Conservation (phyloP, 92 coral and sea anemone species). For the Nematostella vectensis region DNA sequence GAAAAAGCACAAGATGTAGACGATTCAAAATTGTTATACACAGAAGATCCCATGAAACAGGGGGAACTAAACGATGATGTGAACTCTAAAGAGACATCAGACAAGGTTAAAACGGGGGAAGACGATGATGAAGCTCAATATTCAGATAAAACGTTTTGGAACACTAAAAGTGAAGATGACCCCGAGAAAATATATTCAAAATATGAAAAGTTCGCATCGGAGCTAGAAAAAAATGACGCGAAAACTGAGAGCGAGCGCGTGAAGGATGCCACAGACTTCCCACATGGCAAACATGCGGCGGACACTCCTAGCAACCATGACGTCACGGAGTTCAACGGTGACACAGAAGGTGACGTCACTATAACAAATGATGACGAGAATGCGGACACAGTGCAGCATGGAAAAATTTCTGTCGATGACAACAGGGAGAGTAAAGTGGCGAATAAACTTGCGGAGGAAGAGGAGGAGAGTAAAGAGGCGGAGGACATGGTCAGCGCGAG, state of each 20-base stretch:
- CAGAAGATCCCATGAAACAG: slow-evolving; percentile 2
- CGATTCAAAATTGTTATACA: slow-evolving; percentile 3
- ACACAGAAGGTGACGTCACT: neutral
- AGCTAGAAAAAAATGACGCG: slow-evolving; percentile 1
- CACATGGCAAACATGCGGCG: no score
- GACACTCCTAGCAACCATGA: neutral
- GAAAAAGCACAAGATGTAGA: slow-evolving; percentile 6
- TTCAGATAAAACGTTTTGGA: no score
- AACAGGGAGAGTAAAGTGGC: slow-evolving; percentile 4
- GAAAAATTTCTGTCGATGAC: neutral
- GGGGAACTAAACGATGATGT: slow-evolving; percentile 6
- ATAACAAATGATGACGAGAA: neutral
- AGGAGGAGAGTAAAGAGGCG: neutral
- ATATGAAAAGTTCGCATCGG: slow-evolving; percentile 2
- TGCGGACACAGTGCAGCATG: neutral
- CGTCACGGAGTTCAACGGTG: neutral
- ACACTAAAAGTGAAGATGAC: slow-evolving; percentile 1
- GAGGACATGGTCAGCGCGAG: neutral
- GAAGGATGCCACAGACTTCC: no score
- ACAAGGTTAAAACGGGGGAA: no score
- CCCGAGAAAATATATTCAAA: slow-evolving; percentile 7
- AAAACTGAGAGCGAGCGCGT: neutral
- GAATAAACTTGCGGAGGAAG: no score
- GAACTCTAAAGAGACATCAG: neutral
- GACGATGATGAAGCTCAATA: no score